Evolutionary conservation across 2,888 invertebrate genomes (phyloP), one percentile per base, ranked within the genome.

Genomic region (Oxycera nigricornis): DNA sequence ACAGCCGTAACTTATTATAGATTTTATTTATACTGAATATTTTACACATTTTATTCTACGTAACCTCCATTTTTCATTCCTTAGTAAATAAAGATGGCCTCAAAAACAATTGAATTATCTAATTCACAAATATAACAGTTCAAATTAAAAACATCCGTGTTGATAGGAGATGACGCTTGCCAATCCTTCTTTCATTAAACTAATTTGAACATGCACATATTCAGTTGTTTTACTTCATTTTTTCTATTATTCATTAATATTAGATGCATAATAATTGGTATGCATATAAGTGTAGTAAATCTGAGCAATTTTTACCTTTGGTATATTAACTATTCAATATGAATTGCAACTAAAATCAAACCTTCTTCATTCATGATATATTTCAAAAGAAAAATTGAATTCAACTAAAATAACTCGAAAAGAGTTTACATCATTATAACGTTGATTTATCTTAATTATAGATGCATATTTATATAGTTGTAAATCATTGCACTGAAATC

Each of bases 291-390:
- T 55, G 55, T 70, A 70, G 35, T 70, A 52, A 70, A 52, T 70
- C 70, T 70, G 70, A 70, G 70, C 75, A 75, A 65, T 59, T 72
- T 65, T 72, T 75, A 67, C 73, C 59, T 55, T 73, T 75, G 72
- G 73, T 73, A 75, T 73, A 59, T 72, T 73, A 52, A 41, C 61
- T 39, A 75, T 75, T 75, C 75, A 75, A 75, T 75, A 75, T 75
- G 75, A 75, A 75, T 72, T 67, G 75, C 75, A 72, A 75, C 74
- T 72, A 72, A 74, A 62, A 62, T 61, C 41, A 65, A 65, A 39
- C 9, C 41, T 28, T 28, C 30, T 59, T 52, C 52, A 62, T 26
- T 26, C 22, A 46, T 30, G 2, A 30, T 70, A 31, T 24, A 70
- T 52, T 52, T 31, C 52, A 55, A 70, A 70, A 26, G 31, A 22